Percentiles rank a stretch among this genome's conserved stretches.
phyloP scores from a whole-genome alignment of 2,797 vertebrate species.

The Spinus pinus region DNA sequence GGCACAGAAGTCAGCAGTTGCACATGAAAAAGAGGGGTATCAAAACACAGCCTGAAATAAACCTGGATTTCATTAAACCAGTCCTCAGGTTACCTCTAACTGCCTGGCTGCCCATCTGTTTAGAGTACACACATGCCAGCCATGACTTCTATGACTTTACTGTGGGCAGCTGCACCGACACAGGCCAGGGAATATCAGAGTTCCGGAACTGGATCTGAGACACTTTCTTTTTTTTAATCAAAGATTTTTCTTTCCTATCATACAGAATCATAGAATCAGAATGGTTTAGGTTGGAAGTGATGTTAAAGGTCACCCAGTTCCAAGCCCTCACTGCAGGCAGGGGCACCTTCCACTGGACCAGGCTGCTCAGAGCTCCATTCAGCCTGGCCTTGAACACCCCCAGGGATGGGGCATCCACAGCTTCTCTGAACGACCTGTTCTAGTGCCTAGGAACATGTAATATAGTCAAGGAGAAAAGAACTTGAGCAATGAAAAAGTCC shows the following conservation, averaged over 20 bases:
- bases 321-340: not conserved
- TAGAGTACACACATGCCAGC: rapidly evolving
- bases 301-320: not conserved
- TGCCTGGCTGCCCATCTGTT: not conserved
- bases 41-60: not conserved
- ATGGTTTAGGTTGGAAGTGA: not conserved
- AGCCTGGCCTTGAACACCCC: not conserved
- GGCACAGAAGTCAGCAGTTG: not conserved
- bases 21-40: not conserved
- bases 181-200: not conserved
- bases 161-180: not conserved
- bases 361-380: not conserved
- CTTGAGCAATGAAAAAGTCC: not conserved
- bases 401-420: not conserved
- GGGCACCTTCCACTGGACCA: not conserved
- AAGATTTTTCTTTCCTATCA: not conserved
- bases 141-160: not conserved
- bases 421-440: not conserved
- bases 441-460: not conserved
- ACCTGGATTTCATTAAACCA: not conserved
- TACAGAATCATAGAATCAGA: not conserved
- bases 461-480: not conserved
- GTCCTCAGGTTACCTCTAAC: not conserved
- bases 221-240: not conserved
- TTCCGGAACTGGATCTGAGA: not conserved